Conservation (phyloP, 2,888 invertebrate species). For the Monoplex corrugatus region DNA sequence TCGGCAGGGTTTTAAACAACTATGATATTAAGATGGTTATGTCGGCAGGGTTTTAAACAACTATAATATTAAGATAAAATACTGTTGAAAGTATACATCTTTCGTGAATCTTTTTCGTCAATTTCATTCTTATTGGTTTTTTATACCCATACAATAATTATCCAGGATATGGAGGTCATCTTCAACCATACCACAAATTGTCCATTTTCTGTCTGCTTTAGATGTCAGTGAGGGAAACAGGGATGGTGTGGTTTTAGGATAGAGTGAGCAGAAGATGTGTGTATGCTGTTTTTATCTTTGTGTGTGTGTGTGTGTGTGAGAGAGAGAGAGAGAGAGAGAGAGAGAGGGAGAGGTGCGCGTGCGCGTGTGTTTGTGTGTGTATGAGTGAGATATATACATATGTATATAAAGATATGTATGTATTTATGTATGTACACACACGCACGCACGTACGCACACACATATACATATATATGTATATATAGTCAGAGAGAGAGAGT, state of each 20-base stretch:
- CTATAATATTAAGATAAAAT: no score
- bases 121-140: no score
- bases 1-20: no score
- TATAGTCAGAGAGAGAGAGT: no score
- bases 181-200: no score
- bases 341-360: background rate
- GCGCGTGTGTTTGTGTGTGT: background rate
- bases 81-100: no score
- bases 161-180: no score
- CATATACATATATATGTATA: background rate
- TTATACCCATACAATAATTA: no score
- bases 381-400: background rate
- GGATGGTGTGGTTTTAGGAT: background rate
- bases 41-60: no score
- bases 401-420: background rate
- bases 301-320: background rate
- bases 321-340: background rate
- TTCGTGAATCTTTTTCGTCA: no score
- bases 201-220: no score
- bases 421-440: background rate
- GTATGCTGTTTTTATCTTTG: background rate
- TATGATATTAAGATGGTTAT: no score
- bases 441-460: background rate
- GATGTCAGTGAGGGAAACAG: background rate
- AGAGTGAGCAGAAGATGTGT: background rate